These are phyloP conservation scores for Agrilus mali DNA, from an alignment of 2,888 invertebrate species.

Conservation along the genomic window DNA sequence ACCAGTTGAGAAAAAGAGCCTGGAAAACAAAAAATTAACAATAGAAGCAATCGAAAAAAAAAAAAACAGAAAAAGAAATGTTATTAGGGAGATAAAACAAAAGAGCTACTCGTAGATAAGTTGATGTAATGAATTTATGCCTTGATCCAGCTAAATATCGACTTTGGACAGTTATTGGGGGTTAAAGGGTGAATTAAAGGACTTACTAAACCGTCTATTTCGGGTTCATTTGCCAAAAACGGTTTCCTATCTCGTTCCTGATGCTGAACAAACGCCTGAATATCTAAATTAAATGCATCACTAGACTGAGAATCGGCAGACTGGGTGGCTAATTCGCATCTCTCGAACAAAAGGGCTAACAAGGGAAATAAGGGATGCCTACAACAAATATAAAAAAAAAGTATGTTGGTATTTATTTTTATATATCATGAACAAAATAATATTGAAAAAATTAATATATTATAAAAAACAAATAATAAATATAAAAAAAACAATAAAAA, in stretches of 20 bases:
- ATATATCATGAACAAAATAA: too few species aligned
- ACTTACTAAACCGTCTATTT: slow-evolving; percentile 84
- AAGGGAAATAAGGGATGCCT: slow-evolving; percentile 93
- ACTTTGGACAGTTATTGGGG: not conserved
- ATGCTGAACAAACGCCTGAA: slow-evolving; percentile 79
- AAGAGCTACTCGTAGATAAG: too few species aligned
- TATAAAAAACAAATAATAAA: too few species aligned
- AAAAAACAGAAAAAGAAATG: not conserved
- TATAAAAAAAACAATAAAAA: too few species aligned
- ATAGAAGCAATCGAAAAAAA: not conserved
- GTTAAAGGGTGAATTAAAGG: slow-evolving; percentile 9
- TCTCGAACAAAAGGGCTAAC: slow-evolving; percentile 81
- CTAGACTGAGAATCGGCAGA: slow-evolving; percentile 61
- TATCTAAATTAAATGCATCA: slow-evolving; percentile 86
- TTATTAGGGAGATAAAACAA: too few species aligned
- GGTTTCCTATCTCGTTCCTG: slow-evolving; percentile 77
- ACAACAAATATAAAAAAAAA: slow-evolving; percentile 19
- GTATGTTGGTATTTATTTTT: too few species aligned
- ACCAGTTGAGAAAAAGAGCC: too few species aligned
- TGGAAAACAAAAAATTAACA: too few species aligned
- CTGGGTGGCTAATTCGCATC: slow-evolving; percentile 94
- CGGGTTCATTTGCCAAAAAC: slow-evolving; percentile 81
- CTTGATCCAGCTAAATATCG: too few species aligned
- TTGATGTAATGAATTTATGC: too few species aligned
- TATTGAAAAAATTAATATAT: too few species aligned